Base-by-base conservation (phyloP, 64 coral and sea anemone species). In the Montipora sp. region DNA sequence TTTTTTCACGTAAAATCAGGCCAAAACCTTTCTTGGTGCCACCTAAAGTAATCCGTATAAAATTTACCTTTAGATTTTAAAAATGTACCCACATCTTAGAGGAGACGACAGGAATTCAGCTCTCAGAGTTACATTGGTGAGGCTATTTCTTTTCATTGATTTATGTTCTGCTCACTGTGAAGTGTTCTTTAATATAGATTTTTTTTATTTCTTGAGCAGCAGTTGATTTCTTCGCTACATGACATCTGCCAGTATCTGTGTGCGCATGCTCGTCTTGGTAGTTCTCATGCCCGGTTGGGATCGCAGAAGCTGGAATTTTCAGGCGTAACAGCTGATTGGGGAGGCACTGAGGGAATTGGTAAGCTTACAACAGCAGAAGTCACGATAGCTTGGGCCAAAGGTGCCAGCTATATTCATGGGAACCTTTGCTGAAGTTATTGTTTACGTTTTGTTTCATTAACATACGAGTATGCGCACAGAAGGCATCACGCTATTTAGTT, bases 171-270 rank as follows among this genome's bases (percentile, higher is more conserved):
- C 61, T 15, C 16, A 13, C 10, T 66, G 19, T 71, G 21, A 71
- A n/a, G 21, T 22, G 21, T 55, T n/a, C 43, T 44, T 57, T 57
- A 7, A 48, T 77, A 19, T 9, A 4, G 4, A 51, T 3, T 75
- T 5, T 22, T 11, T 1, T 77, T 66, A 8, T 68, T 89, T 12
- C 63, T 57, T 80, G 67, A 65, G 12, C 74, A 98, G 97, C 78
- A 95, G 88, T 77, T 98, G 5, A 36, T 96, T 47, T 98, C 97
- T 13, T 94, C 94, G 12, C 91, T 98, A 53, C 97, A 98, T 45
- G 97, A 98, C 66, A 98, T 98, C 47, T 98, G 97, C 74, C 97
- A 98, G 44, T 98, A 98, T 83, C 91, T 98, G 9, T 98, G 97
- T 72, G 97, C 94, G 53, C 97, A 98, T 96, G 97, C 97, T 49